A percentile compares a stretch with the other conserved stretches of the same genome.
These are phyloP conservation scores for Syrrhaptes paradoxus DNA, from an alignment of 2,113 vertebrate species.

Conservation along the genomic window DNA sequence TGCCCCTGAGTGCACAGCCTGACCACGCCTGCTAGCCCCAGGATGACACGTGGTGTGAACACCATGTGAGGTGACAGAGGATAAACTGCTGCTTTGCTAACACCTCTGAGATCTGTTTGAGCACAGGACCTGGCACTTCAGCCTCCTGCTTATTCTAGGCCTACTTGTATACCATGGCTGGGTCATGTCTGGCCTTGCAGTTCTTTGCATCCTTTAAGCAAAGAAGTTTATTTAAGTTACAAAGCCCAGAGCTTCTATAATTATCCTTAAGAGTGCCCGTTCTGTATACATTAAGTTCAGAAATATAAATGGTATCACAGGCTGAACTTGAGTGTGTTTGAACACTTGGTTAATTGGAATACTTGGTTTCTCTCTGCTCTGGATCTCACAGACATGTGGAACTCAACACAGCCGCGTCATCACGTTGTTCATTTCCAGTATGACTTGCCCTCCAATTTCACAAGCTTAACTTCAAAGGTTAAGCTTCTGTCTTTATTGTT, in stretches of 20 bases:
- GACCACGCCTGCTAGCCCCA: background rate
- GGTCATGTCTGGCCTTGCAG: background rate
- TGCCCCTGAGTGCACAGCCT: background rate
- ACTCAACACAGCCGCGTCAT: background rate
- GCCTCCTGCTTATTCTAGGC: background rate
- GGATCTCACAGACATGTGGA: background rate
- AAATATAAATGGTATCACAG: background rate
- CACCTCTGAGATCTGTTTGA: background rate
- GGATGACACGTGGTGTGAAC: background rate
- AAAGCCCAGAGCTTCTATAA: background rate
- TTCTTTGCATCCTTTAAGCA: background rate
- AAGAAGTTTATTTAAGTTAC: background rate
- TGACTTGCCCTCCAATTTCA: background rate
- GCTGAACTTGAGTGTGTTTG: background rate
- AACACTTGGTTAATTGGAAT: background rate
- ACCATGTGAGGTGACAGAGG: background rate
- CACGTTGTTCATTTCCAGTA: background rate
- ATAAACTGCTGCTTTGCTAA: background rate
- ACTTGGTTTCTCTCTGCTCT: background rate
- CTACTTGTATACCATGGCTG: background rate
- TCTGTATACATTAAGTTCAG: background rate
- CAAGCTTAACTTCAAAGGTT: background rate
- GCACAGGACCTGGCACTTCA: background rate
- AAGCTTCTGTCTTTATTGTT: background rate
- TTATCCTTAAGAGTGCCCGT: background rate